Evolutionary conservation across 2,797 vertebrate species (phyloP).

Genomic region (Setipinna tenuifilis): DNA sequence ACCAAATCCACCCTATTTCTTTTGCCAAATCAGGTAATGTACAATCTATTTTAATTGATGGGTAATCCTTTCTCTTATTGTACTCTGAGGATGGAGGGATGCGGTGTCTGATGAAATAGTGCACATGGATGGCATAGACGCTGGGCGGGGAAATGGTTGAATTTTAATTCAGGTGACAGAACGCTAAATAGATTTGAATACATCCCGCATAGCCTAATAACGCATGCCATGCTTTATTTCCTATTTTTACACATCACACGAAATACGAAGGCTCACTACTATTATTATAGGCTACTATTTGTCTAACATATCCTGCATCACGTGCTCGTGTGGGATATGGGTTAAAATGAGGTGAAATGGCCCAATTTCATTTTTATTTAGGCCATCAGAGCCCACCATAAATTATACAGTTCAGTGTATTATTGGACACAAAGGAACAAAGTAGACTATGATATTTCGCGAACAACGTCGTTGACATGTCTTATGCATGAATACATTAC

Average conservation of each 20-base stretch:
- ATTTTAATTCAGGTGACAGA: slow-evolving; percentile 9
- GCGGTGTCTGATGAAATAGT: slow-evolving; percentile 75
- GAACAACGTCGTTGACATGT: neutral
- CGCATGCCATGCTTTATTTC: neutral
- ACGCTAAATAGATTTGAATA: neutral
- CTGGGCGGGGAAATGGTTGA: slow-evolving; percentile 38
- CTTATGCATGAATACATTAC: too few relatives aligned
- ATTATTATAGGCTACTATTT: neutral
- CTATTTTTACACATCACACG: neutral
- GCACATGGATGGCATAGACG: slow-evolving; percentile 61
- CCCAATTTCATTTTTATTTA: slow-evolving; percentile 6
- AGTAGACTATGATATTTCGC: neutral
- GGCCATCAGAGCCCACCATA: neutral
- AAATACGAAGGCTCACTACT: neutral
- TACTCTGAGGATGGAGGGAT: neutral
- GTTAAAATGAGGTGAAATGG: slow-evolving; percentile 17
- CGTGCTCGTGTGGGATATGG: neutral
- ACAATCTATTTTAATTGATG: neutral
- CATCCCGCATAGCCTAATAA: neutral
- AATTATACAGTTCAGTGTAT: neutral
- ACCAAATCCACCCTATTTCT: neutral
- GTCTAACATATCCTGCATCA: slow-evolving; percentile 8
- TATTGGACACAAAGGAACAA: neutral
- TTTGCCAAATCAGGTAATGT: slow-evolving; percentile 8
- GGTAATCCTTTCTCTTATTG: neutral